Conservation (phyloP, 1,140 invertebrate species). For the Steinernema khuongi region DNA sequence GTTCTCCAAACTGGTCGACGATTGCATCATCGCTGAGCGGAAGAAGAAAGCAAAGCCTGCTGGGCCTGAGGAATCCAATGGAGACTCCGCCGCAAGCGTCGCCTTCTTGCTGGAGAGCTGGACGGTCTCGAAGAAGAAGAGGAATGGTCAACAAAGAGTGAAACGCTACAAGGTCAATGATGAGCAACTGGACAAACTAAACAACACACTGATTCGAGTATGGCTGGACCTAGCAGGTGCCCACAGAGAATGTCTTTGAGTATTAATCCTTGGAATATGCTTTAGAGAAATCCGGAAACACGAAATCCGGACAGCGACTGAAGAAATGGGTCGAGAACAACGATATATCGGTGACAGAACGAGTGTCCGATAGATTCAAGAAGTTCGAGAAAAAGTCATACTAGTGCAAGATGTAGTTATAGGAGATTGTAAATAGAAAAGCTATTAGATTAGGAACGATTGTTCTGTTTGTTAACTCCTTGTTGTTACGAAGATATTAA, state of each 20-base stretch:
- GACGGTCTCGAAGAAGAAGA: neutral
- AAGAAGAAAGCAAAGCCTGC: neutral
- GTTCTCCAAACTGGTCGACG: neutral
- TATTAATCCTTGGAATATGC: neutral
- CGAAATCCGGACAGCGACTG: neutral
- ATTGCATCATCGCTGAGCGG: neutral
- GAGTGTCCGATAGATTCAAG: neutral
- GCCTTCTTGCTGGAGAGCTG: neutral
- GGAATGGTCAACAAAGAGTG: neutral
- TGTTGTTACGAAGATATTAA: neutral
- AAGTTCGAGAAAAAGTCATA: neutral
- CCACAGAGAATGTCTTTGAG: neutral
- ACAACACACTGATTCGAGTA: neutral
- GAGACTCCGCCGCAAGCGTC: neutral
- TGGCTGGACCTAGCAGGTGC: neutral
- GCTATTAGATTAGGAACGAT: neutral
- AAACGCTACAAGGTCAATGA: slow-evolving; percentile 1
- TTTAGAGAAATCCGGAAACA: neutral
- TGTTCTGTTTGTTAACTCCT: slow-evolving; percentile 1
- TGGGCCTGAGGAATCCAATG: neutral
- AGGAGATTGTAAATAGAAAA: neutral
- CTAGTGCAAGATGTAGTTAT: neutral
- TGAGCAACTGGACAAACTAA: neutral
- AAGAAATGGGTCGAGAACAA: neutral
- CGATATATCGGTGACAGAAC: neutral